Percentiles rank a stretch among this genome's conserved stretches.
phyloP scores from a whole-genome alignment of 2,888 invertebrate species.

The Ennomos quercinarius region DNA sequence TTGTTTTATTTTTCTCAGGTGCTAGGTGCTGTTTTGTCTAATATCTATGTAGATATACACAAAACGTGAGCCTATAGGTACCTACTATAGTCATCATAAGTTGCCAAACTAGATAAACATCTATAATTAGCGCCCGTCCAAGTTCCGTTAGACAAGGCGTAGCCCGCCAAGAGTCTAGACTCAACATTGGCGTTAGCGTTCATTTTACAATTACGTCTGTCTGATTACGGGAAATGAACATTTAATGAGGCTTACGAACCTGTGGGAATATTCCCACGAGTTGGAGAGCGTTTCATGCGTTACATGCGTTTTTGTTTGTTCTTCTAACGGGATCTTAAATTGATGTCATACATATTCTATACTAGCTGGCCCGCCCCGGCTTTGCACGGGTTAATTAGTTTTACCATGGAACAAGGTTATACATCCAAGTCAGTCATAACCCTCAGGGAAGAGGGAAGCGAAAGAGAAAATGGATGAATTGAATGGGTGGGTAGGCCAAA shows the following conservation, averaged over 20 bases:
- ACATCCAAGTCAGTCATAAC: too few species aligned
- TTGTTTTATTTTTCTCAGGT: too few species aligned
- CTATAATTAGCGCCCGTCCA: constrained; percentile 19
- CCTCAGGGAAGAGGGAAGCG: too few species aligned
- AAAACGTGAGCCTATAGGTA: too few species aligned
- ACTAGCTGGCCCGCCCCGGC: constrained; percentile 1
- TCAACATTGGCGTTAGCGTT: constrained; percentile 33
- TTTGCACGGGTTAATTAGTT: too few species aligned
- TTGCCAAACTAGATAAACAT: constrained; percentile 5
- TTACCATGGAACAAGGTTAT: too few species aligned
- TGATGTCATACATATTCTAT: neutral
- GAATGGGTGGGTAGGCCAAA: too few species aligned
- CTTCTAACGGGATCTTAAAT: constrained; percentile 43
- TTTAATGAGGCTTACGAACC: constrained; percentile 4
- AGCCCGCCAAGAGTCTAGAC: constrained; percentile 31
- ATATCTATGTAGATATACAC: too few species aligned
- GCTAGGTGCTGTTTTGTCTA: too few species aligned
- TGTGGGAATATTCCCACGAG: constrained; percentile 58
- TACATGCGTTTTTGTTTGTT: constrained; percentile 1
- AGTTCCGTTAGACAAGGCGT: constrained; percentile 41
- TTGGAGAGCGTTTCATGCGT: constrained; percentile 22
- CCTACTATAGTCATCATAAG: too few species aligned
- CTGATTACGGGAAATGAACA: constrained; percentile 27
- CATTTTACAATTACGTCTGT: constrained; percentile 48
- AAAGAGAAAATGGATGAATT: too few species aligned